These are phyloP conservation scores for Acrocera orbiculus DNA, from an alignment of 2,888 invertebrate species.

Conservation along the genomic window DNA sequence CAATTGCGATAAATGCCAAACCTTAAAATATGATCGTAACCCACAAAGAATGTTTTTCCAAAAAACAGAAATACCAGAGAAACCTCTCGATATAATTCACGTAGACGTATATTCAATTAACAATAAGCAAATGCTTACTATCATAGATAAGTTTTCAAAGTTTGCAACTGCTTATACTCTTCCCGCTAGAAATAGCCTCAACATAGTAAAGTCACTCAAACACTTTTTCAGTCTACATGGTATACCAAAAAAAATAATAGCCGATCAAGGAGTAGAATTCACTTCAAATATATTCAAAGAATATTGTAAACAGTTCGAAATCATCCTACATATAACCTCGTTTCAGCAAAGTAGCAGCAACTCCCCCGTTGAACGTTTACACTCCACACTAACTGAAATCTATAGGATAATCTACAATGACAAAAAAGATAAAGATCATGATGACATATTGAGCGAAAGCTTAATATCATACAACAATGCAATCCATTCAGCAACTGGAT, in stretches of 20 bases:
- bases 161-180: conserved; percentile 1
- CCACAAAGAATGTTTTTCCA: too few species aligned
- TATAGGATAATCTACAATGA: neutral
- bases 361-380: neutral
- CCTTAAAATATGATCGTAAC: too few species aligned
- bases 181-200: conserved; percentile 4
- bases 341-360: neutral
- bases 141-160: neutral
- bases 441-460: neutral
- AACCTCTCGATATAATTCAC: too few species aligned
- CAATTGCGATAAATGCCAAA: too few species aligned
- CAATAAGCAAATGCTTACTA: neutral
- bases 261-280: too few species aligned
- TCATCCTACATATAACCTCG: neutral
- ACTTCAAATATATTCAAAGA: too few species aligned
- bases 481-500: neutral
- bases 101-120: too few species aligned
- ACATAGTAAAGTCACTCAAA: too few species aligned
- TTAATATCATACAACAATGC: conserved; percentile 1
- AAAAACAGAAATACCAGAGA: too few species aligned
- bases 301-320: too few species aligned
- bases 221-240: too few species aligned
- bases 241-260: too few species aligned
- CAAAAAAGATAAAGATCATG: neutral
- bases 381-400: neutral